Base-by-base conservation (phyloP, 2,113 vertebrate genomes). In the Pholis gunnellus region DNA sequence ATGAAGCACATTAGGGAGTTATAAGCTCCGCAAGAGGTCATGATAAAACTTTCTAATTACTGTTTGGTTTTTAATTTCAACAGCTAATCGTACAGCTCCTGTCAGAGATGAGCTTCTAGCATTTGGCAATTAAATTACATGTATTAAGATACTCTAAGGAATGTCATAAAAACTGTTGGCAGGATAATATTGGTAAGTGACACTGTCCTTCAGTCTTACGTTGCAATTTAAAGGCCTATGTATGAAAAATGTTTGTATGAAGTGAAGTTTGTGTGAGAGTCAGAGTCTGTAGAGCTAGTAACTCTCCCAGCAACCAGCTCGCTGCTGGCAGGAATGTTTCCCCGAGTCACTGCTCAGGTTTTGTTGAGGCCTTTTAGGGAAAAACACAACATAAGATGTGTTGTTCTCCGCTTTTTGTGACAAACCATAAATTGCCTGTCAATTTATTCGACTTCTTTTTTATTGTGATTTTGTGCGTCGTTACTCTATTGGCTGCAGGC, bases 281-380 rank as follows among this genome's bases (percentile, higher is more conserved):
- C 10, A 22, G 20, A 1, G 5, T 78, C 18, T 56, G 67, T 52
- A 22, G 70, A 67, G 75, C 42, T 46, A 25, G 36, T 65, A 27
- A 46, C 13, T 85, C 72, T 82, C 92, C 73, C 42, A 64, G 90
- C 88, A 91, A 94, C 92, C 22, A 48, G 56, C 84, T 78, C 11
- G 7, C 71, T 65, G 68, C 78, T 50, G 67, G 40, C 65, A 85
- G 82, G 90, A 94, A 94, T 93, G 91, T 78, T 74, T 78, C 74
- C 66, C 78, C 9, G 11, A 18, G 70, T 75, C 75, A 77, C 76
- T 71, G 64, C 87, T 42, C 63, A 61, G 82, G 72, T 78, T 84
- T 72, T 36, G 44, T 56, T 50, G 54, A 72, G 44, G 59, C 76
- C 42, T 83, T 73, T 72, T 54, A 69, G 36, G 46, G 46, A 77